These are phyloP conservation scores for Variabilichromis moorii DNA, from an alignment of 2,113 vertebrate species.

Conservation along the genomic window DNA sequence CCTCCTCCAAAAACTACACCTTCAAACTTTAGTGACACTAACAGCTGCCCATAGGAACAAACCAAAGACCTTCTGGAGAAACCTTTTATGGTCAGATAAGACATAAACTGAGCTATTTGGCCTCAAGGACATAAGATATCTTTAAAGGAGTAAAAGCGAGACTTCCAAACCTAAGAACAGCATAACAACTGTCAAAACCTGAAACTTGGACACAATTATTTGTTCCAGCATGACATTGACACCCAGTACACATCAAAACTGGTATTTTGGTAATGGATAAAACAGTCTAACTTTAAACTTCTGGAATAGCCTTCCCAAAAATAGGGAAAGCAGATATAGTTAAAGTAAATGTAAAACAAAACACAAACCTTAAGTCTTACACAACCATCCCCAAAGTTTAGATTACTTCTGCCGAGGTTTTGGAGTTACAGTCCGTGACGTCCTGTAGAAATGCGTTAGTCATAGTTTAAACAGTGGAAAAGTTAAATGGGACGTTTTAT, in stretches of 20 bases:
- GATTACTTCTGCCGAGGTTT: background rate
- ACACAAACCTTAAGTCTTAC: background rate
- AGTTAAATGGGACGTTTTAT: background rate
- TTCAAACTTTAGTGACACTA: background rate
- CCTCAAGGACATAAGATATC: background rate
- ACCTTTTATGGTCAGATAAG: background rate
- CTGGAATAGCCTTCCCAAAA: background rate
- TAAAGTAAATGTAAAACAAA: background rate
- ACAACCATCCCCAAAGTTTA: background rate
- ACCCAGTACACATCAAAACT: background rate
- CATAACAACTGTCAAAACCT: background rate
- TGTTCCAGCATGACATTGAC: background rate
- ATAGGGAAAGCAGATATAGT: background rate
- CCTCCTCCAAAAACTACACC: background rate
- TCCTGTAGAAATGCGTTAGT: background rate
- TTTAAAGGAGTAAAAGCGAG: background rate
- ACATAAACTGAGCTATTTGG: background rate
- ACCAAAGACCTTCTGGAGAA: background rate
- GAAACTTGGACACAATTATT: background rate
- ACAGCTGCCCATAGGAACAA: background rate
- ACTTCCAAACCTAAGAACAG: background rate
- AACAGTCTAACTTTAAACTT: background rate
- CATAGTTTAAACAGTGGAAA: background rate
- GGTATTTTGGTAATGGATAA: background rate
- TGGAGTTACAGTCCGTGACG: background rate